Base-by-base conservation (phyloP, 2,888 invertebrate genomes). In the Blera fallax region DNA sequence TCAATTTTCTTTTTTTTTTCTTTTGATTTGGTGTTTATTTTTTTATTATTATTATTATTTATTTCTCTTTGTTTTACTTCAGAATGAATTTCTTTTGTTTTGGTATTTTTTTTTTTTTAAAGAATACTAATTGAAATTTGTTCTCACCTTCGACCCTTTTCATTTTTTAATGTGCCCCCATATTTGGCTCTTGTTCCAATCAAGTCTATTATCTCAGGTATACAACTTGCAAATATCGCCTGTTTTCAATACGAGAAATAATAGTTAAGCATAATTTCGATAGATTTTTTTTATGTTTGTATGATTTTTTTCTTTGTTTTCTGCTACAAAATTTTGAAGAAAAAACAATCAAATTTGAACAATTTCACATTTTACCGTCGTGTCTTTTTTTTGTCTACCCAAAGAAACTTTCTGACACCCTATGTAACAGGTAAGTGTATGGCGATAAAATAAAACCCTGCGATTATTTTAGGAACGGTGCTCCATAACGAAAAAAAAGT, bases 181-280 rank as follows among this genome's bases (percentile, higher is more conserved):
- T 99, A 99, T 95, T 99, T 99, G 95, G 99, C 98, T 95, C 99
- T 97, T 95, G 98, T 98, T 94, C 99, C 99, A 95, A 99, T 97
- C 96, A 99, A 97, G 96, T 99, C 99, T 95, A 98, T 98, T 95
- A 99, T 99, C 96, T 99, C 99, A 94, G 99, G 99, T 95, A 99
- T 98, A 96, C 98, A 99, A 96, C 98, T 98, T 95, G 99, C 99
- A 97, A 99, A 99, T 96, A 99, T 98, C 95, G 99, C 99, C 98
- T 99, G 92, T 91, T 90, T 91, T 90, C 89, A 90, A 90, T 91
- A 90, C 89, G 90, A 90, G 90, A 91, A 90, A 90, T 90, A 89
- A 87, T 88, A 85, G 84, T 89, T 89, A 89, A 89, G 90, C 90
- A 90, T 89, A 90, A 90, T 89, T 90, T 90, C 88, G 88, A 88